Evolutionary conservation across 1,140 invertebrate genomes (phyloP).

Genomic region (Cherax quadricarinatus): DNA sequence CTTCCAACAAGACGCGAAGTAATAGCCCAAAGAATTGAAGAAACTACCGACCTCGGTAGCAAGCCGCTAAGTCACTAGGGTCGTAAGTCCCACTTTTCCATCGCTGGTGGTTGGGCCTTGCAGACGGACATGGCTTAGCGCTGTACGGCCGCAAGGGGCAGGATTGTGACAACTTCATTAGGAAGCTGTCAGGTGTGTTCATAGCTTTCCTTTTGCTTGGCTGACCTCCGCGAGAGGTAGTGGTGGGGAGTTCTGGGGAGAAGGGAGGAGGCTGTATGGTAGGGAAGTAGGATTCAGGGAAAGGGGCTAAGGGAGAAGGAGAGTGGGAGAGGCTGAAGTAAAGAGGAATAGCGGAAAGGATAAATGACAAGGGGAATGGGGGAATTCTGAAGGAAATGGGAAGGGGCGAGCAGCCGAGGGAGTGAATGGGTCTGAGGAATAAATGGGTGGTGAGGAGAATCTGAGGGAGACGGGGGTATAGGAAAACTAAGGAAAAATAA

Average conservation of each 20-base stretch:
- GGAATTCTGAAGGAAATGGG: too few relatives aligned
- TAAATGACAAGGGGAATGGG: too few relatives aligned
- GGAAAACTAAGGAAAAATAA: too few relatives aligned
- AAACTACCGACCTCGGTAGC: neutral
- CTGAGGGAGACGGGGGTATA: too few relatives aligned
- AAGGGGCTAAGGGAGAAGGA: neutral
- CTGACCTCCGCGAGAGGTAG: neutral
- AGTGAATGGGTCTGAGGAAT: too few relatives aligned
- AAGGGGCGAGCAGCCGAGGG: too few relatives aligned
- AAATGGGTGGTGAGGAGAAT: too few relatives aligned
- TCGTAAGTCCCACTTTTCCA: neutral
- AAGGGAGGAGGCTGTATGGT: neutral
- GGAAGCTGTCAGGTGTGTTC: slow-evolving; percentile 26
- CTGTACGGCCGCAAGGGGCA: neutral
- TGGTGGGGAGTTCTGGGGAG: neutral
- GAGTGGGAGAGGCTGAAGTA: too few relatives aligned
- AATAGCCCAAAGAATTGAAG: neutral
- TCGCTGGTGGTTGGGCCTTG: neutral
- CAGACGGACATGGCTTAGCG: neutral
- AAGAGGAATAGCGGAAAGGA: too few relatives aligned
- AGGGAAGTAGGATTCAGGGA: too few relatives aligned
- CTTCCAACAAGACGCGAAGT: neutral
- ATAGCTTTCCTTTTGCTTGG: slow-evolving; percentile 38
- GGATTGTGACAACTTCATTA: slow-evolving; percentile 49
- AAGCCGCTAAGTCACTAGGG: neutral